These are phyloP conservation scores for Trichonephila clavipes DNA, from an alignment of 1,140 invertebrate species.

Conservation along the genomic window DNA sequence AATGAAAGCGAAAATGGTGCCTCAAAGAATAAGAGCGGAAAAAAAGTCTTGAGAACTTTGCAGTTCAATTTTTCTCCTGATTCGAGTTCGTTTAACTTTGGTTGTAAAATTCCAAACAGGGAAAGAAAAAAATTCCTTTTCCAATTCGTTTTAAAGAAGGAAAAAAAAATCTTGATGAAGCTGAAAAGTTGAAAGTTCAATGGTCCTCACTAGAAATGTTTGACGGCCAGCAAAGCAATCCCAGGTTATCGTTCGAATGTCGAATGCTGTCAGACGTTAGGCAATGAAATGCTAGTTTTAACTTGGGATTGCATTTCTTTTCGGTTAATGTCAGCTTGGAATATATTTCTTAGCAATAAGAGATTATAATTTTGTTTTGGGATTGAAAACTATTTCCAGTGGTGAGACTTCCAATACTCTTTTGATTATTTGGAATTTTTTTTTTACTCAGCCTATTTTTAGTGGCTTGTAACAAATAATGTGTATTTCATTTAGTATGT, in stretches of 20 bases:
- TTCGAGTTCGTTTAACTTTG: slow-evolving; percentile 60
- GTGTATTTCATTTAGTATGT: no score
- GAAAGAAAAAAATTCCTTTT: background rate
- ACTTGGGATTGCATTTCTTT: background rate
- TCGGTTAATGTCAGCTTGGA: background rate
- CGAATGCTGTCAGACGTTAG: slow-evolving; percentile 5
- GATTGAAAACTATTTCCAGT: background rate
- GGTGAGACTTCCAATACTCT: no score
- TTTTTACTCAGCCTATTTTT: no score
- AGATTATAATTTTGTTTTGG: background rate
- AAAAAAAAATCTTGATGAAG: slow-evolving; percentile 36
- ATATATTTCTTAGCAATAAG: background rate
- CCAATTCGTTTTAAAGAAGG: background rate
- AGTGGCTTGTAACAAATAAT: no score
- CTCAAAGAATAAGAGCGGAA: background rate
- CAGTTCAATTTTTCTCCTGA: slow-evolving; percentile 3
- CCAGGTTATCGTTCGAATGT: slow-evolving; percentile 4
- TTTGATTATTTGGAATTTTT: no score
- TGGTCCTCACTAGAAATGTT: background rate
- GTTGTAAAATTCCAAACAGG: slow-evolving; percentile 35
- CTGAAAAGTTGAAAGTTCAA: slow-evolving; percentile 46
- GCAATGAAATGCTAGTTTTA: background rate
- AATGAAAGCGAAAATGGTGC: slow-evolving; percentile 7
- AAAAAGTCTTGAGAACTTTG: slow-evolving; percentile 24
- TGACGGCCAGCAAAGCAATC: slow-evolving; percentile 1